Evolutionary conservation across 1,140 invertebrate genomes (phyloP), one percentile per base, ranked within the genome.

Genomic region (Diploscapter pachys): DNA sequence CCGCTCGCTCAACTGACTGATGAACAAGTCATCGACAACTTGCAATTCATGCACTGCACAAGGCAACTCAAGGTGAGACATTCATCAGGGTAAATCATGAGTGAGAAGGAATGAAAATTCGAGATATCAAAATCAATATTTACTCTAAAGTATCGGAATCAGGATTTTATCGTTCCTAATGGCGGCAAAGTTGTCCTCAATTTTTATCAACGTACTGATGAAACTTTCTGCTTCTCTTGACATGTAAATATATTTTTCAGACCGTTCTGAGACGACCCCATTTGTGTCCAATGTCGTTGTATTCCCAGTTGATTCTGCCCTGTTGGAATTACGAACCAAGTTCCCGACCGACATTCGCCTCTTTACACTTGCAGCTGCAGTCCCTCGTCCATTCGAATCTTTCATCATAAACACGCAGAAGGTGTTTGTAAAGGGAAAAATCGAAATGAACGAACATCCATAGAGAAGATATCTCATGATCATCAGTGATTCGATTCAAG

Each of bases 11-110:
- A 71, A 64, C 51, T 80, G 31, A 64, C 66, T 13, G 78, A 80
- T 76, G 73, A 76, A n/a, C 63, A 80, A 62, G 78, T 80, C 3
- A 61, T 80, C n/a, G 65, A 78, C 49, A 80, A 80, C 66, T 59
- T 80, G 5, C 79, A 80, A 56, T 62, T 56, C 59, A 71, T 79
- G 72, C 50, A 67, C 50, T 57, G 63, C 3, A 71, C 57, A 67
- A 67, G 72, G 59, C 52, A 69, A 50, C 65, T 79, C 4, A 76
- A 79, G 72, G 78, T 75, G 55, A 66, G 5, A 1, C 51, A 1
- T 52, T n/a, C 48, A 54, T 11, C 11, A 31, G 31, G 31, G 52
- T 6, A 53, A 6, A 65, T 65, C 8, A 50, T 2, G 31, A 65
- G 31, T 31, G 63, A 31, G 8, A 65, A 6, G 31, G 3, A 2